Percentiles rank a stretch among this genome's conserved stretches.
Conservation (phyloP, 2,113 vertebrate genomes). For the Notothenia coriiceps region DNA sequence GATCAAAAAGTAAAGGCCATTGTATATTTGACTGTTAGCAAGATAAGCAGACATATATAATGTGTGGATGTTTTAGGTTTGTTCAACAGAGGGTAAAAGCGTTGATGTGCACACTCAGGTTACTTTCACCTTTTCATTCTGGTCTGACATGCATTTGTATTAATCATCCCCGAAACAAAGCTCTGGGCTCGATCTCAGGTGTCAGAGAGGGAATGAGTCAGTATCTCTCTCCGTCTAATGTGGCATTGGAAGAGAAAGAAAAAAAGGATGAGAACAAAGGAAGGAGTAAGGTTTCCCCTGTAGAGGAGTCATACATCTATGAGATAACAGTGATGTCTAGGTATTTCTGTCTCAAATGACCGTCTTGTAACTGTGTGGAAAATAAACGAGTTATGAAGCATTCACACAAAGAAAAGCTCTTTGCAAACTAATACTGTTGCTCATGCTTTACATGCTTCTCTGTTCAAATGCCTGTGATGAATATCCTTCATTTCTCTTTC, state of each 20-base stretch:
- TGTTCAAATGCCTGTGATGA: constrained; percentile 52
- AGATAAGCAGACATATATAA: not conserved
- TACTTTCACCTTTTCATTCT: constrained; percentile 42
- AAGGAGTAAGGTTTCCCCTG: constrained; percentile 38
- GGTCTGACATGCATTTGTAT: constrained; percentile 38
- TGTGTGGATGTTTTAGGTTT: constrained; percentile 12
- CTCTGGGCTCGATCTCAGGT: constrained; percentile 31
- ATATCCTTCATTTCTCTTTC: constrained; percentile 25
- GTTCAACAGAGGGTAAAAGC: constrained; percentile 47
- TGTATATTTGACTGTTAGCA: constrained; percentile 10
- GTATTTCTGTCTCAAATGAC: constrained; percentile 52
- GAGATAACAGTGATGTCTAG: constrained; percentile 36
- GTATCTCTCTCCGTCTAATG: constrained; percentile 33
- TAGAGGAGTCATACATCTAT: constrained; percentile 49
- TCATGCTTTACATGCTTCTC: constrained; percentile 48
- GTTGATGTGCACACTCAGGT: constrained; percentile 9
- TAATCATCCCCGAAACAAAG: constrained; percentile 66
- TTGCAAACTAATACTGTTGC: constrained; percentile 37
- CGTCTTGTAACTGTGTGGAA: constrained; percentile 37
- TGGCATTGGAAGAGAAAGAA: constrained; percentile 37
- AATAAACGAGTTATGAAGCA: constrained; percentile 50
- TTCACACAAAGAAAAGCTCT: constrained; percentile 52
- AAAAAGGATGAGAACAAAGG: constrained; percentile 50
- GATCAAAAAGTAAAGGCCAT: not conserved
- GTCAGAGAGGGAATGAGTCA: constrained; percentile 33